Base-by-base conservation (phyloP, 2,888 invertebrate species). In the Pinctada fucata region DNA sequence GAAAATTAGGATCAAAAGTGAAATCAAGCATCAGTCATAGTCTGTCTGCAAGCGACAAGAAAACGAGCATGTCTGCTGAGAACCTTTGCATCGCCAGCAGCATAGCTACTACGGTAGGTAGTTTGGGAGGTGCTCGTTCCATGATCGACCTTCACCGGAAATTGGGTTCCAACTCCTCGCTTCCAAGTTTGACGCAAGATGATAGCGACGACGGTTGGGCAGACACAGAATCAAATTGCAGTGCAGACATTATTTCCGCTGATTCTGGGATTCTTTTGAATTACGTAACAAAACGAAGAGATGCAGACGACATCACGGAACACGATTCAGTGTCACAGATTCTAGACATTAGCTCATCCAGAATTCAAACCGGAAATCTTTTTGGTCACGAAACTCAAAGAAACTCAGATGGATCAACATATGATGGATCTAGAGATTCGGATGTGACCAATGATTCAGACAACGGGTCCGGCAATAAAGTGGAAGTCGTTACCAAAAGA, bases 151-250 rank as follows among this genome's bases (percentile, higher is more conserved):
- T 68, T 3, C 13, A 13, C 58, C 58, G 58, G 6, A 31, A 31
- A 31, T 31, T 31, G 31, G 58, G 58, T 10, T 13, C 6, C 8
- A 13, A 58, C 13, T 10, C 58, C 6, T 13, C 58, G 8, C 58
- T 13, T 10, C 13, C 58, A 6, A 58, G 58, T 58, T 10, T 58
- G 6, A 58, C 6, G 6, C 8, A 13, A 58, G 58, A 58, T 10
- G 58, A 58, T 13, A 58, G 58, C 58, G 58, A 58, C 13, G 58
- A 58, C 13, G 72, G 52, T 47, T 72, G 72, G 72, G 65, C 74
- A 4, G 74, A 74, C 66, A 74, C 66, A 6, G 74, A 74, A 10
- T 74, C 74, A 3, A 67, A 51, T 63, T 66, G 66, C 2, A 66
- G 66, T 50, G 6, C 48, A 10, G 74, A 68, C 8, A 3, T 68